Conservation (phyloP, 2,797 vertebrate genomes). For the Myotis pilosus region DNA sequence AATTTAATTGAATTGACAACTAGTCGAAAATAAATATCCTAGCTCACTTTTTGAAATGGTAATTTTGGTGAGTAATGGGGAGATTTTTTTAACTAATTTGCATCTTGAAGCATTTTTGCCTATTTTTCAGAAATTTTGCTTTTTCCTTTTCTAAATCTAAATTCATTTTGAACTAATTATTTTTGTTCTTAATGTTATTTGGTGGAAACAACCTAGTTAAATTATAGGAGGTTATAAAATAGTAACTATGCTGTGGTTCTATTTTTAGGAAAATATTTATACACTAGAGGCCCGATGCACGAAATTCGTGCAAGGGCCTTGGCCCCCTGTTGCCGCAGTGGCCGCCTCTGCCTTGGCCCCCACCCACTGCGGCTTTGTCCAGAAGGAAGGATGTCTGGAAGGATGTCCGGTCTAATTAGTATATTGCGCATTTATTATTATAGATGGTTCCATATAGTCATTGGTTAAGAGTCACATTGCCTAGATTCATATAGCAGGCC, state of each 20-base stretch:
- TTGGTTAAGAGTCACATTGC: constrained; percentile 6
- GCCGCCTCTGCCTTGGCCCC: too few relatives aligned
- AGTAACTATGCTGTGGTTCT: neutral
- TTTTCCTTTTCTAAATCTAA: constrained; percentile 2
- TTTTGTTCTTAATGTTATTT: constrained; percentile 15
- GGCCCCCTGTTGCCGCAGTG: too few relatives aligned
- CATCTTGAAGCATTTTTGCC: constrained; percentile 26
- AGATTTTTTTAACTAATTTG: constrained; percentile 41
- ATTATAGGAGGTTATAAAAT: constrained; percentile 1
- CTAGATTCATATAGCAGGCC: neutral
- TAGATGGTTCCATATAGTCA: neutral
- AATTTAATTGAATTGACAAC: neutral
- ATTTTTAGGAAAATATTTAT: constrained; percentile 15
- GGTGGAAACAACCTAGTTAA: constrained; percentile 35
- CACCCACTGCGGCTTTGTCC: too few relatives aligned
- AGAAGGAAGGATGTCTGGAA: too few relatives aligned
- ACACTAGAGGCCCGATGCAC: too few relatives aligned
- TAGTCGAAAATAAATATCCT: constrained; percentile 31
- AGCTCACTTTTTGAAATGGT: constrained; percentile 26
- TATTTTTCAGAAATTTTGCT: neutral
- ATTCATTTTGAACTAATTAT: constrained; percentile 24
- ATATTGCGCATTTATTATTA: too few relatives aligned
- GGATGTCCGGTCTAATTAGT: too few relatives aligned
- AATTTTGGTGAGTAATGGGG: constrained; percentile 19
- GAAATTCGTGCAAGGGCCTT: too few relatives aligned